Percentiles rank a stretch among this genome's conserved stretches.
phyloP scores from a whole-genome alignment of 2,888 invertebrate species.

The Drosophila meridionalis region DNA sequence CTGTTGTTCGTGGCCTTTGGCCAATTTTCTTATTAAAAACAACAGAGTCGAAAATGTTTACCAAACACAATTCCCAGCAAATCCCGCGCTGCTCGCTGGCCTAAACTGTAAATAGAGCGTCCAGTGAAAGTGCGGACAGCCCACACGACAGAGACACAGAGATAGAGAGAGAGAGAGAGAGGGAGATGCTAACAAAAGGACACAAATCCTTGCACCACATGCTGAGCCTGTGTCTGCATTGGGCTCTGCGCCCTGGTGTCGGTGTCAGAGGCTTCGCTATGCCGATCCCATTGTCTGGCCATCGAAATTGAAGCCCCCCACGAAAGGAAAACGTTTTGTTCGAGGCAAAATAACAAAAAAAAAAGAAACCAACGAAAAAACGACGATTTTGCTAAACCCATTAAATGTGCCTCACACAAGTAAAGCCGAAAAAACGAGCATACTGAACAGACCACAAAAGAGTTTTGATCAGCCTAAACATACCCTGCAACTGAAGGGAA shows the following conservation, averaged over 20 bases:
- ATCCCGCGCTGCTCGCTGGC: slow-evolving; percentile 47
- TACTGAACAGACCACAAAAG: background rate
- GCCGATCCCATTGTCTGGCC: slow-evolving; percentile 43
- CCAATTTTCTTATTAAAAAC: slow-evolving; percentile 80
- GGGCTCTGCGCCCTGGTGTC: slow-evolving; percentile 22
- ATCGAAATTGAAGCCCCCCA: slow-evolving; percentile 39
- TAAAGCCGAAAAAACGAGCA: slow-evolving; percentile 18
- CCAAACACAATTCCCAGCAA: slow-evolving; percentile 78
- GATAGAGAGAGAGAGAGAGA: background rate
- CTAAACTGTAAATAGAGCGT: slow-evolving; percentile 78
- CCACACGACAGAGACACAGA: slow-evolving; percentile 18
- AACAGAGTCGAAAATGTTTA: slow-evolving; percentile 78
- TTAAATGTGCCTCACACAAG: slow-evolving; percentile 60
- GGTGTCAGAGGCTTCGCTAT: slow-evolving; percentile 13
- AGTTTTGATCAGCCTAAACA: background rate
- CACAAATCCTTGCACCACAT: slow-evolving; percentile 73
- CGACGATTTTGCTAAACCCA: slow-evolving; percentile 62
- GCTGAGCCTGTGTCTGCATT: slow-evolving; percentile 53
- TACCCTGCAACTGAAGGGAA: slow-evolving; percentile 14
- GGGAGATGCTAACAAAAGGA: slow-evolving; percentile 36
- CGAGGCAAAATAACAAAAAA: slow-evolving; percentile 31
- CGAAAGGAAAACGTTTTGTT: slow-evolving; percentile 60
- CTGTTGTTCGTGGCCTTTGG: slow-evolving; percentile 70
- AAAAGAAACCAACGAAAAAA: slow-evolving; percentile 14
- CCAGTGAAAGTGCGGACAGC: slow-evolving; percentile 76